phyloP scores from a whole-genome alignment of 2,888 invertebrate genomes.

The Meiosimyza decipiens region DNA sequence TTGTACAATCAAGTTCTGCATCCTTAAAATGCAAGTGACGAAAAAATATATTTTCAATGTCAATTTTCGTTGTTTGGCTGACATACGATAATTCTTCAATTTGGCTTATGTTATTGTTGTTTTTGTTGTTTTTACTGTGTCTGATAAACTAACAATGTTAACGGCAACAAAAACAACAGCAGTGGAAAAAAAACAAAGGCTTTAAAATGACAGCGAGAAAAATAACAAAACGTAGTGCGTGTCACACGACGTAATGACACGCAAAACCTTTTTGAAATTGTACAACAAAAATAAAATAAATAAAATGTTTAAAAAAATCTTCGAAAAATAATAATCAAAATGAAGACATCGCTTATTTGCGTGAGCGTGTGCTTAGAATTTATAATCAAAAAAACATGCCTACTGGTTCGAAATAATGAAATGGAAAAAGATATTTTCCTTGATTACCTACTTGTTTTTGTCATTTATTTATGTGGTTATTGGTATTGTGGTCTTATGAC shows the following conservation, averaged over 20 bases:
- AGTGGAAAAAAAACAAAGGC: not conserved
- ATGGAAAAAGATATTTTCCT: too few relatives aligned
- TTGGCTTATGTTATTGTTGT: constrained; percentile 15
- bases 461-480: too few relatives aligned
- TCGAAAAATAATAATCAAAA: constrained; percentile 42
- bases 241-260: constrained; percentile 8
- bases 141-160: constrained; percentile 3
- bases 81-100: not conserved
- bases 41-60: constrained; percentile 20
- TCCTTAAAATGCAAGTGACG: constrained; percentile 25
- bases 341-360: constrained; percentile 47
- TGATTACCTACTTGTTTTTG: too few relatives aligned
- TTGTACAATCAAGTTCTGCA: too few relatives aligned
- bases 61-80: constrained; percentile 13
- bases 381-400: too few relatives aligned
- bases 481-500: too few relatives aligned
- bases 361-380: constrained; percentile 33
- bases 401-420: too few relatives aligned
- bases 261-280: too few relatives aligned
- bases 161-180: constrained; percentile 27
- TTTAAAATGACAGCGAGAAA: not conserved
- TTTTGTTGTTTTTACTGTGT: constrained; percentile 17
- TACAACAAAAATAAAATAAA: constrained; percentile 40
- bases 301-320: constrained; percentile 7
- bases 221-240: constrained; percentile 12